Evolutionary conservation across 2,113 vertebrate genomes (phyloP), one percentile per base, ranked within the genome.

Genomic region (Xenopus laevis): DNA sequence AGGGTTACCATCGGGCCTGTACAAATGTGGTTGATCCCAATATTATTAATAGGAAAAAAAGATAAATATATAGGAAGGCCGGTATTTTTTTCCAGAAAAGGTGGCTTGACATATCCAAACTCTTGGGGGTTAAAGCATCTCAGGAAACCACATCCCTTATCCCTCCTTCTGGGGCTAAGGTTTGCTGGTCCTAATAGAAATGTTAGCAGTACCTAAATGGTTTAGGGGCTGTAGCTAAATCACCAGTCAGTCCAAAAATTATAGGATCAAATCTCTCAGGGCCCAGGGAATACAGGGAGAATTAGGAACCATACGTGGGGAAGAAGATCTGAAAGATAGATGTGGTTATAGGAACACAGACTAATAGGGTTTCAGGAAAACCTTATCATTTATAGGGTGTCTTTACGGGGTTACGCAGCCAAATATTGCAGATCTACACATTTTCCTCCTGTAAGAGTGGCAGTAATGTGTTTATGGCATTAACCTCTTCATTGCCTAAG

Each of bases 341-440:
- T 76, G 73, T 76, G 73, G 65, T 76, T 69, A 63, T 63, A 69
- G 65, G 59, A 76, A 76, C 73, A 76, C 55, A 66, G 45, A 76
- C 66, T 76, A 76, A 76, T 76, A 76, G 73, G 65, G 60, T 69
- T 69, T 76, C 73, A 76, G 73, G 66, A 63, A 76, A 76, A 76
- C 66, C 73, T 68, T 68, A 66, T 76, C 55, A 76, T 76, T 76
- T 76, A 76, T 76, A 46, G 73, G 66, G 66, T 76, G 73, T 63
- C 73, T 68, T 68, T 76, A 76, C 60, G 46, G 45, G 58, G 66
- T 69, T 76, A 69, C 44, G 69, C 60, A 76, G 73, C 73, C 66
- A 76, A 69, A 69, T 63, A 55, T 69, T 76, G 58, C 73, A 63
- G 46, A 69, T 76, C 65, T 61, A 68, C 72, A 75, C 72, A 68